Evolutionary conservation across 2,888 invertebrate genomes (phyloP), one percentile per base, ranked within the genome.

Genomic region (Bursaphelenchus okinawaensis): DNA sequence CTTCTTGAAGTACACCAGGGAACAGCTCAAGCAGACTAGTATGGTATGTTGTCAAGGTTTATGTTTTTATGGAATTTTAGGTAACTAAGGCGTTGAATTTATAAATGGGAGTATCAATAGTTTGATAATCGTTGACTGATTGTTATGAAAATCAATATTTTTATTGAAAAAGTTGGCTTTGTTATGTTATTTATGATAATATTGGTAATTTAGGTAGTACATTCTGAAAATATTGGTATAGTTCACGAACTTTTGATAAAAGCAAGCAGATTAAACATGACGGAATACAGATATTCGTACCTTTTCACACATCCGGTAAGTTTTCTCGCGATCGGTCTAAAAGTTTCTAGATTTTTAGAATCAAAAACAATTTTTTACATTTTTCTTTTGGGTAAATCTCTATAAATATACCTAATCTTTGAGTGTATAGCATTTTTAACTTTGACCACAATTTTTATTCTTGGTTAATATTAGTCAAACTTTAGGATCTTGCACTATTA

Each of bases 231-330:
- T 62, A 73, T 80, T 58, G 74, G 79, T 9, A 70, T 72, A 24
- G 67, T 78, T 12, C 76, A 79, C 68, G 72, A 72, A 62, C 65
- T 80, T 20, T 67, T 80, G 8, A 71, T 75, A 50, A 70, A 73
- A 40, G 80, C 80, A 4, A 66, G 74, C 52, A 70, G 70, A 4
- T 60, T 80, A 52, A 78, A 78, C 58, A 80, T 80, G 80, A 77
- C 79, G 1, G 78, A 80, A 51, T 69, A 69, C 29, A 74, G 76
- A 7, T 77, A 76, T 54, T 78, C 78, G 3, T 80, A 78, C 52
- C 70, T 81, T 16, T 75, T 80, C 63, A 75, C 80, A 0, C 74
- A 80, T 69, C 74, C 78, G 24, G 80, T 78, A 62, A 26, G 68
- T 6, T 28, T 20, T 26, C 57, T 51, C 55, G 12, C 4, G 20